Evolutionary conservation across 2,113 vertebrate species (phyloP), one percentile per base, ranked within the genome.

Genomic region (Thunnus thynnus): DNA sequence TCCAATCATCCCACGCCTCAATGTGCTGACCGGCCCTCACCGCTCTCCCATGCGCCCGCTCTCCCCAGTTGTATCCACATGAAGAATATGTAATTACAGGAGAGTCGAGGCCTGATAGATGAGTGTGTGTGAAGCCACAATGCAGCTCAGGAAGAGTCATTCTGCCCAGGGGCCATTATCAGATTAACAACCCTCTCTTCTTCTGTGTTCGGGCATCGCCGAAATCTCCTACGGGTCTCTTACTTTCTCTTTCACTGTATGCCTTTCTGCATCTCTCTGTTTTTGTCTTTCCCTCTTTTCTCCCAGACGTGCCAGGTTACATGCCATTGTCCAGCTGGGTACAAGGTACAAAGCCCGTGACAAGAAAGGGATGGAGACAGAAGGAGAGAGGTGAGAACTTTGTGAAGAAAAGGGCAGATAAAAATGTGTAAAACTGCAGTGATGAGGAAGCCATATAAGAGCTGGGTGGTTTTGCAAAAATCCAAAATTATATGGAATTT

Each of bases 21-120:
- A 48, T 78, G 83, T 82, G 78, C 73, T 72, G 82, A 91, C 87
- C 62, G 36, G 82, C 73, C 72, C 70, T 86, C 66, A 62, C 14
- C 1, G 1, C 82, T 63, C 64, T 52, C 48, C 66, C 55, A 22
- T 47, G 58, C 16, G 5, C 47, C 72, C 20, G 20, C 25, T 46
- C 50, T 47, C 52, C 60, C 58, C 71, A 5, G 63, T 30, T 82
- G 72, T 72, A 77, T 87, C 88, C 83, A 83, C 84, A 89, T 81
- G 62, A 91, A 73, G 85, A 89, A 91, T 88, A 90, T 91, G 89
- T 92, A 84, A 90, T 91, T 91, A 86, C 82, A 90, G 86, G 74
- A 83, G 86, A 86, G 83, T 54, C 56, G 14, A 55, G 73, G 85
- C 78, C 83, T 84, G 84, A 89, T 71, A 85, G 86, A 86, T 73